Base-by-base conservation (phyloP, 2,797 vertebrate genomes). In the Neostethus bicornis region DNA sequence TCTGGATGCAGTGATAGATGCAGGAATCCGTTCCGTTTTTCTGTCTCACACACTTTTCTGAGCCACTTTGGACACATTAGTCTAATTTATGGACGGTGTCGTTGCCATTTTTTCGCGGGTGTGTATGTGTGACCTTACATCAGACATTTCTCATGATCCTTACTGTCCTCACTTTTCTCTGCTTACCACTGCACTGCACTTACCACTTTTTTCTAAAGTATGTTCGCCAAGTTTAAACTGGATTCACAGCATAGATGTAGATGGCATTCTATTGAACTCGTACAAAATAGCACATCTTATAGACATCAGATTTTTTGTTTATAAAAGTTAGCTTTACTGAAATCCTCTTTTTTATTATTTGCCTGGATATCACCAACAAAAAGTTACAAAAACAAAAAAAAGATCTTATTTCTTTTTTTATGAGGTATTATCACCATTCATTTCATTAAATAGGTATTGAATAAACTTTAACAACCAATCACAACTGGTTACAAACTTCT, bases 11-110 rank as follows among this genome's bases (percentile, higher is more conserved):
- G 10, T 80, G 83, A 85, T 77, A 49, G 75, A 84, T 77, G 45
- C 74, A 54, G 58, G 59, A 44, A 57, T 43, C 17, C 48, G 56
- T 55, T 71, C 59, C 65, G 51, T 75, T 26, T 77, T 69, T 42
- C 72, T 73, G 63, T 61, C 67, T 76, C 53, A 50, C 63, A 76
- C 2, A 7, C 9, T 54, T 66, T 60, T 58, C 4, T 17, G 74
- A 72, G 75, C 62, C 73, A 66, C 73, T 83, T 70, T 66, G 70
- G 78, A 78, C 75, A 71, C 78, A 80, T 86, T 76, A 73, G 61
- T 79, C 52, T 76, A 16, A 45, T 81, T 81, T 77, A 81, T 74
- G 48, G 48, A 59, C 0, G 11, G 17, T 21, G 29, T 54, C 70
- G 34, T 31, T 48, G 52, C 44, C 52, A 11, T 31, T 31, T 31